Conservation (phyloP, 2,888 invertebrate species). For the Polydrusus tereticollis region DNA sequence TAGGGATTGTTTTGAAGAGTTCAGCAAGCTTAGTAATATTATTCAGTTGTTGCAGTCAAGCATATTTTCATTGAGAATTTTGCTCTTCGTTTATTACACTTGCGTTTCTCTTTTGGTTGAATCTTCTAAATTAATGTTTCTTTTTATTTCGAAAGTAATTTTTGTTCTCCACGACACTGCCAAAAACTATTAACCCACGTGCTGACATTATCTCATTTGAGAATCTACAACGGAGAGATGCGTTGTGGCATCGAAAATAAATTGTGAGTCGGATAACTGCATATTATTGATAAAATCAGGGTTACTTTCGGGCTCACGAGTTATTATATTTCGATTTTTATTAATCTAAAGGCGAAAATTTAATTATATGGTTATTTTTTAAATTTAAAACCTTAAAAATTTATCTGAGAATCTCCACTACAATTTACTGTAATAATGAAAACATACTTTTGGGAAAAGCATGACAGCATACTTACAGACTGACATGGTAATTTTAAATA, state of each 20-base stretch:
- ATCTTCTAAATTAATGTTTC: too few relatives aligned
- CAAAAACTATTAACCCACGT: constrained; percentile 45
- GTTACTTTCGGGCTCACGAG: constrained; percentile 51
- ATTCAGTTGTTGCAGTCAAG: too few relatives aligned
- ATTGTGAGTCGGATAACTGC: constrained; percentile 53
- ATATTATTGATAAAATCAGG: constrained; percentile 53
- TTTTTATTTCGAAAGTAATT: background rate
- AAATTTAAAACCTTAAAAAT: constrained; percentile 34
- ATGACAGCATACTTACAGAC: background rate
- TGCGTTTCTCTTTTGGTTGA: too few relatives aligned
- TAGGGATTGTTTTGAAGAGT: too few relatives aligned
- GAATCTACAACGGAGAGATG: constrained; percentile 39
- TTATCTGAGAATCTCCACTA: constrained; percentile 23
- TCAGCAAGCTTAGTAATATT: too few relatives aligned
- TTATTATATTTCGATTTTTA: constrained; percentile 52
- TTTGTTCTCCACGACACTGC: constrained; percentile 7
- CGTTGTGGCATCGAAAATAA: constrained; percentile 51
- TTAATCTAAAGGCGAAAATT: constrained; percentile 47
- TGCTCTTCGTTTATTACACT: too few relatives aligned
- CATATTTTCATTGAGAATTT: too few relatives aligned
- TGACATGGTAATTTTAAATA: background rate
- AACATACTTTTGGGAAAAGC: constrained; percentile 19
- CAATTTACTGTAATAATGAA: constrained; percentile 27
- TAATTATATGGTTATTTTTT: constrained; percentile 50
- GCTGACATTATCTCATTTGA: constrained; percentile 42